phyloP scores from a whole-genome alignment of 2,888 invertebrate species.

The Andricus curvator region DNA sequence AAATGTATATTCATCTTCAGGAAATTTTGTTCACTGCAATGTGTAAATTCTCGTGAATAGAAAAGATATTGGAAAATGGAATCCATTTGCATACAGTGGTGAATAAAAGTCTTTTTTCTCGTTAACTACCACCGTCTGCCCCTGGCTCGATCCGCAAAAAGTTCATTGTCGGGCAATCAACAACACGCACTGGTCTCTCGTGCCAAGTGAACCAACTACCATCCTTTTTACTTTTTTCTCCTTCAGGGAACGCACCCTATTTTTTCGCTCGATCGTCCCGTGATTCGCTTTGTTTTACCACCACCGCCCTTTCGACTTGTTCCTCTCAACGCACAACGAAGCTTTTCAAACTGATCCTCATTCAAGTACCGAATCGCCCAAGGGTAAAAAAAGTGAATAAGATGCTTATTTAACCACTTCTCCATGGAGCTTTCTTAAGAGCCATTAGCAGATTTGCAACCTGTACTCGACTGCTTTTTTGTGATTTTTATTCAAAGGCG shows the following conservation, averaged over 20 bases:
- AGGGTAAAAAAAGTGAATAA: slow-evolving; percentile 14
- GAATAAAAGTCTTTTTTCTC: slow-evolving; percentile 29
- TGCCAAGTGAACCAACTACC: slow-evolving; percentile 40
- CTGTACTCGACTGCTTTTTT: slow-evolving; percentile 3
- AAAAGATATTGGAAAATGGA: slow-evolving; percentile 18
- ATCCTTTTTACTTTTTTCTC: slow-evolving; percentile 34
- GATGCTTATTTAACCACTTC: slow-evolving; percentile 24
- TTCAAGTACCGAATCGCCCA: background rate
- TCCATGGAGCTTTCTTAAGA: slow-evolving; percentile 2
- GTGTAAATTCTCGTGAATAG: background rate
- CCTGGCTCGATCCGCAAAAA: slow-evolving; percentile 23
- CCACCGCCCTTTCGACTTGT: slow-evolving; percentile 42
- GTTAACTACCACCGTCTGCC: slow-evolving; percentile 27
- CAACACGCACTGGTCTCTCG: slow-evolving; percentile 40
- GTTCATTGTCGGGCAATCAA: slow-evolving; percentile 39
- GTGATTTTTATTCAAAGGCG: background rate
- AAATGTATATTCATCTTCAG: slow-evolving; percentile 5
- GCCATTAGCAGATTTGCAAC: slow-evolving; percentile 21
- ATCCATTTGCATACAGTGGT: slow-evolving; percentile 24
- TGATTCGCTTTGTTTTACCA: slow-evolving; percentile 44
- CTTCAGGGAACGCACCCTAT: slow-evolving; percentile 39
- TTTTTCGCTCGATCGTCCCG: slow-evolving; percentile 42
- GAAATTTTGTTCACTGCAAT: slow-evolving; percentile 1
- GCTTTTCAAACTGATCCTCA: slow-evolving; percentile 43
- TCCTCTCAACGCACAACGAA: slow-evolving; percentile 44